Conservation (phyloP, 2,888 invertebrate species). For the Caenorhabditis doughertyi region DNA sequence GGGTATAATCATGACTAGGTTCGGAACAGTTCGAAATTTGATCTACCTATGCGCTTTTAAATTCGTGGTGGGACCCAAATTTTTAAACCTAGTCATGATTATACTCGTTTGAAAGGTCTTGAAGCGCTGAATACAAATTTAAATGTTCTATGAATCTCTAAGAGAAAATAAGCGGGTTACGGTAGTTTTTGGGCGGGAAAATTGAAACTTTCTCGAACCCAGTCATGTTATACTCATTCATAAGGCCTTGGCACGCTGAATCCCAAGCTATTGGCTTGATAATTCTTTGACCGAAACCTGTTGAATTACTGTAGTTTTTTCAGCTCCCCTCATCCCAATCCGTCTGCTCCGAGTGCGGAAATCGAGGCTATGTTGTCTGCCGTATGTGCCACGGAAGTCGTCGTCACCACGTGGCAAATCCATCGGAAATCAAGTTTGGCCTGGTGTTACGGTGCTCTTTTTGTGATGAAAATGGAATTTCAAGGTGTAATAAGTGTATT, state of each 20-base stretch:
- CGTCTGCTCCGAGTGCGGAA: conserved; percentile 48
- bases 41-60: too few species aligned
- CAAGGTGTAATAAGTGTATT: conserved; percentile 40
- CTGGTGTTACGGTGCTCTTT: conserved; percentile 42
- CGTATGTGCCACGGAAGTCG: conserved; percentile 58
- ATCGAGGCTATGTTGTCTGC: conserved; percentile 55
- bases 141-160: not conserved
- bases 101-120: not conserved
- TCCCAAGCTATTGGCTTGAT: too few species aligned
- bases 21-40: not conserved
- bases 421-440: conserved; percentile 16
- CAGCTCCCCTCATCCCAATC: not conserved
- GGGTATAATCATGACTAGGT: not conserved
- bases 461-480: conserved; percentile 54
- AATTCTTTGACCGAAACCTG: too few species aligned
- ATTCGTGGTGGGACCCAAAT: too few species aligned
- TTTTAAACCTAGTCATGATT: too few species aligned
- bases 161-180: not conserved
- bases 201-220: not conserved
- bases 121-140: not conserved
- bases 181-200: not conserved
- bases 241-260: too few species aligned
- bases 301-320: too few species aligned
- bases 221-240: too few species aligned
- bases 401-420: conserved; percentile 14